phyloP scores from a whole-genome alignment of 1,140 invertebrate species.

The Eciton burchellii region DNA sequence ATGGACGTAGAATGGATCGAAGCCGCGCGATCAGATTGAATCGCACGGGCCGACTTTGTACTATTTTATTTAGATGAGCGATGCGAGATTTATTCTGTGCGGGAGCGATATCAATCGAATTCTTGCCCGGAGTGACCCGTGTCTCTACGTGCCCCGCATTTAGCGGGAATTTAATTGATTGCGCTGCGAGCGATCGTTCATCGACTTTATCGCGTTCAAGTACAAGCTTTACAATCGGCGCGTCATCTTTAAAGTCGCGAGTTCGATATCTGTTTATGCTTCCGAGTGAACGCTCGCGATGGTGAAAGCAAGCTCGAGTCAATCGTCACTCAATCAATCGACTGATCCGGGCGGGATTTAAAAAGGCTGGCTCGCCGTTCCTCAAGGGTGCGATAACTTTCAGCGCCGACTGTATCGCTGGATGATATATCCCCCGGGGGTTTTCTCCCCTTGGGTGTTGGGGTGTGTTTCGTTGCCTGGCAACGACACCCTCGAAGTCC shows the following conservation, averaged over 20 bases:
- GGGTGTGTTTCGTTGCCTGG: conserved; percentile 82
- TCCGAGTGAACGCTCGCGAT: background rate
- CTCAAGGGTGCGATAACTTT: conserved; percentile 79
- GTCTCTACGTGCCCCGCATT: no score
- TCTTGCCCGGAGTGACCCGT: background rate
- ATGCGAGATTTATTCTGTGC: background rate
- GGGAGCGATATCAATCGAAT: background rate
- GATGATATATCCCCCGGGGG: conserved; percentile 78
- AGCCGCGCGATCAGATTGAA: conserved; percentile 48
- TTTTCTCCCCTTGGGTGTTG: conserved; percentile 79
- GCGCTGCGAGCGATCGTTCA: no score
- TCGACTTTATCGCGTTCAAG: no score
- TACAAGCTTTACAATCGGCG: no score
- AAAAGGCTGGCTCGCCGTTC: conserved; percentile 65
- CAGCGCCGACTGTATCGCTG: conserved; percentile 80
- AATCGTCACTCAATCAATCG: background rate
- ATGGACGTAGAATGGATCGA: conserved; percentile 61
- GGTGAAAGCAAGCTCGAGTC: background rate
- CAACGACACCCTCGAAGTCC: conserved; percentile 85
- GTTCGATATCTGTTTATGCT: no score
- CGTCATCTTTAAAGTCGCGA: no score
- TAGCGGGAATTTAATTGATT: no score
- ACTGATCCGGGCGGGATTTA: conserved; percentile 54
- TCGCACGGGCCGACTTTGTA: conserved; percentile 1
- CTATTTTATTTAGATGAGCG: background rate